A percentile compares a stretch with the other conserved stretches of the same genome.
Evolutionary conservation across 2,888 invertebrate species (phyloP).

Genomic region (Notodonta ziczac): DNA sequence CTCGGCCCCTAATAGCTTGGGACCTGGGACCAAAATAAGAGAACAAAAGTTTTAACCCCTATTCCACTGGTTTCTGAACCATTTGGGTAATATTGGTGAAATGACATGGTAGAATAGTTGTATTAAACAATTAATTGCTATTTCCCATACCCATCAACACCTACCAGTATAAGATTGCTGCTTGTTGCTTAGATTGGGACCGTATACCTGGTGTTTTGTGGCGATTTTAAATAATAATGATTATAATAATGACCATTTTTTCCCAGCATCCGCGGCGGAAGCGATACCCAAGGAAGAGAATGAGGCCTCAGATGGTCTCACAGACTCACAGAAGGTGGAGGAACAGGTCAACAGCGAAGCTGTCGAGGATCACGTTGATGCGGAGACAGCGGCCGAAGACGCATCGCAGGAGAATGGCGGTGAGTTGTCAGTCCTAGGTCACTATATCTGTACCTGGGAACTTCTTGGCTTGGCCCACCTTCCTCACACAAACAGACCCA

Average conservation of each 20-base stretch:
- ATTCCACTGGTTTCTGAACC: too few species aligned
- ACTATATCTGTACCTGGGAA: too few species aligned
- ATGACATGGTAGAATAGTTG: neutral
- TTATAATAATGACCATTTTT: neutral
- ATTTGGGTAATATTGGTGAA: neutral
- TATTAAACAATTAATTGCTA: neutral
- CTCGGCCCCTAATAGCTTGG: too few species aligned
- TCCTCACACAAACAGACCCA: too few species aligned
- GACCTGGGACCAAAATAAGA: too few species aligned
- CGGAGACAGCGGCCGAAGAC: slow-evolving; percentile 42
- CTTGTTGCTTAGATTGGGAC: neutral
- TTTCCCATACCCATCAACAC: too few species aligned
- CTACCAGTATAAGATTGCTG: too few species aligned
- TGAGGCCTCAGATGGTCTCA: slow-evolving; percentile 44
- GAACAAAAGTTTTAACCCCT: too few species aligned
- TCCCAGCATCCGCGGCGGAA: slow-evolving; percentile 43
- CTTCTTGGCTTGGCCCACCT: too few species aligned
- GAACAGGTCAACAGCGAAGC: slow-evolving; percentile 36
- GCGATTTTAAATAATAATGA: too few species aligned
- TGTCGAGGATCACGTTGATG: slow-evolving; percentile 40
- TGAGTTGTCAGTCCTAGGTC: slow-evolving; percentile 30
- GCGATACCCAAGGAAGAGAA: slow-evolving; percentile 55
- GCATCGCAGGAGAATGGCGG: slow-evolving; percentile 61
- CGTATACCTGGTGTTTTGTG: too few species aligned
- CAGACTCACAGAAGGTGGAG: slow-evolving; percentile 34